Conservation (phyloP, 2,888 invertebrate genomes). For the Drosophila anomelani region DNA sequence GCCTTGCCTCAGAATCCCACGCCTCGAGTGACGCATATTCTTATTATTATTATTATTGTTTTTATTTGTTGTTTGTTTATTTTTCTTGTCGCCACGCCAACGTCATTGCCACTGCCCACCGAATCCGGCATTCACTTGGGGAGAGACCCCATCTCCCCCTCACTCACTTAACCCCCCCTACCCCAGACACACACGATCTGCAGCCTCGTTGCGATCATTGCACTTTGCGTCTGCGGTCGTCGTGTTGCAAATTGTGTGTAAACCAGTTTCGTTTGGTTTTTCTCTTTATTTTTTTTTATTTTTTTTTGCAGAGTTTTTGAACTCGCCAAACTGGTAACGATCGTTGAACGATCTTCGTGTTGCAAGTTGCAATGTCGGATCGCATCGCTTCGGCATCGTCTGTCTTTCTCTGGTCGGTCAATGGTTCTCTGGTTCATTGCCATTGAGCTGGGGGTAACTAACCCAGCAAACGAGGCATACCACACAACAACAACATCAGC, state of each 20-base stretch:
- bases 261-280: slow-evolving; percentile 59
- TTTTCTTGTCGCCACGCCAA: slow-evolving; percentile 20
- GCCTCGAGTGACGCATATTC: slow-evolving; percentile 42
- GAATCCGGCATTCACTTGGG: slow-evolving; percentile 25
- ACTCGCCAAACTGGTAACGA: slow-evolving; percentile 50
- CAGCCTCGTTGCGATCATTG: slow-evolving; percentile 75
- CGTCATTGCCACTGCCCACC: slow-evolving; percentile 45
- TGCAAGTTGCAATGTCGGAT: slow-evolving; percentile 63
- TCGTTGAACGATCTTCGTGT: slow-evolving; percentile 36
- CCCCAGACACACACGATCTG: slow-evolving; percentile 35
- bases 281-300: background rate
- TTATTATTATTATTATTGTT: slow-evolving; percentile 1
- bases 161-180: slow-evolving; percentile 1
- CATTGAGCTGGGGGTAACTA: slow-evolving; percentile 84
- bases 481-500: slow-evolving; percentile 42
- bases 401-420: slow-evolving; percentile 79
- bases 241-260: slow-evolving; percentile 65
- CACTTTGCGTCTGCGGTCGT: slow-evolving; percentile 65
- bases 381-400: slow-evolving; percentile 34
- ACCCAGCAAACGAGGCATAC: slow-evolving; percentile 77
- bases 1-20: slow-evolving; percentile 36
- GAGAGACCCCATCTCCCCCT: background rate
- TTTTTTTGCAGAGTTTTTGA: slow-evolving; percentile 15
- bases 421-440: slow-evolving; percentile 85
- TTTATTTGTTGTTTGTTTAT: slow-evolving; percentile 15